These are phyloP conservation scores for Eubasilissa splendida DNA, from an alignment of 2,888 invertebrate species.

Conservation along the genomic window DNA sequence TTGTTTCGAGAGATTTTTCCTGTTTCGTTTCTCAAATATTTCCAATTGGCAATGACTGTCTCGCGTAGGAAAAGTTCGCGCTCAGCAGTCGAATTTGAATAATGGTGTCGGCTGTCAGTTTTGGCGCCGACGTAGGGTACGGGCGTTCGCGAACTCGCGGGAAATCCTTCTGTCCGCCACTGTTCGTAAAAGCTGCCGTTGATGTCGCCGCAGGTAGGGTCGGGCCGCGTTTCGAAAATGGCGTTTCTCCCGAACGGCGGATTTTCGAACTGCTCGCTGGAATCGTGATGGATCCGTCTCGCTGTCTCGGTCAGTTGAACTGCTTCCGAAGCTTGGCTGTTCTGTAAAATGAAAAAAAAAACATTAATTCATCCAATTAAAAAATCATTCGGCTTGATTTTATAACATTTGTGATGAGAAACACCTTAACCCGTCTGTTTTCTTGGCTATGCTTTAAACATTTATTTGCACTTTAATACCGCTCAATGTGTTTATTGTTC, in stretches of 20 bases:
- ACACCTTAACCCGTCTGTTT: too few species aligned
- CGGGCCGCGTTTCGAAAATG: constrained; percentile 55
- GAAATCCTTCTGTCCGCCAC: too few species aligned
- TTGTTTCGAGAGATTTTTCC: constrained; percentile 67
- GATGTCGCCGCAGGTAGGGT: constrained; percentile 52
- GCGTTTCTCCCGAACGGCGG: constrained; percentile 34
- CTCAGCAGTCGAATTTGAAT: constrained; percentile 18
- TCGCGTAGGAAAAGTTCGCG: constrained; percentile 69
- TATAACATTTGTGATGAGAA: too few species aligned
- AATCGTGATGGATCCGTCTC: constrained; percentile 13
- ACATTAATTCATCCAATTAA: not conserved
- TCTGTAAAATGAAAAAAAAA: constrained; percentile 44
- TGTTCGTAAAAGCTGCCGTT: constrained; percentile 38
- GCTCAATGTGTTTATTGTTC: too few species aligned
- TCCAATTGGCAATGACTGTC: constrained; percentile 72
- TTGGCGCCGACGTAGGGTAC: constrained; percentile 52
- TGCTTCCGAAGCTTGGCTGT: constrained; percentile 39
- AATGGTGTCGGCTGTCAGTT: constrained; percentile 52
- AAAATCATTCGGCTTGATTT: too few species aligned
- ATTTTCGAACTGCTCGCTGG: not conserved
- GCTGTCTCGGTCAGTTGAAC: constrained; percentile 30
- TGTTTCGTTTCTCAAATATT: constrained; percentile 70
- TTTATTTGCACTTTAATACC: too few species aligned
- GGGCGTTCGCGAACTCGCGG: constrained; percentile 40
- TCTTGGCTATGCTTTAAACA: too few species aligned